A percentile compares a stretch with the other conserved stretches of the same genome.
Evolutionary conservation across 2,888 invertebrate genomes (phyloP).

Genomic region (Amblyjoppa fuscipennis): DNA sequence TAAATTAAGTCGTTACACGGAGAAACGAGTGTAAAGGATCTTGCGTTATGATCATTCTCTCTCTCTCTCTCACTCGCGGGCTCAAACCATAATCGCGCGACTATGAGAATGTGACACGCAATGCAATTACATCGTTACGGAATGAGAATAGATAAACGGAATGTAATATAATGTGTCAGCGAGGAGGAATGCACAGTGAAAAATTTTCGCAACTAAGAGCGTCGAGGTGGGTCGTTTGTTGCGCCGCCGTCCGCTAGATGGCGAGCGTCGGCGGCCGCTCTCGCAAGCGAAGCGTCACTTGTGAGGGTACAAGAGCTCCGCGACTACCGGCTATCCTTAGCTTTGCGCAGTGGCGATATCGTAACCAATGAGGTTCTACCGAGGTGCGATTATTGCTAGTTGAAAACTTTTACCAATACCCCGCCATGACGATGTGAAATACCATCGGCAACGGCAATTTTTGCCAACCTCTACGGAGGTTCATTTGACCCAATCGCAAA

Average conservation of each 20-base stretch:
- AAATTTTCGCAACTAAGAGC: neutral
- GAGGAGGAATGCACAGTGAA: neutral
- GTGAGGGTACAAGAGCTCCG: neutral
- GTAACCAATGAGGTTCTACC: conserved; percentile 95
- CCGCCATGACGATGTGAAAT: conserved; percentile 95
- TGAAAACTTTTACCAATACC: conserved; percentile 97
- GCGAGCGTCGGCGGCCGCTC: conserved; percentile 23
- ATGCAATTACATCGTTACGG: conserved; percentile 44
- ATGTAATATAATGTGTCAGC: neutral
- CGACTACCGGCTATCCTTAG: conserved; percentile 80
- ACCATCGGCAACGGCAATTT: conserved; percentile 95
- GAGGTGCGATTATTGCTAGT: conserved; percentile 96
- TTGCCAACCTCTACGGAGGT: conserved; percentile 88
- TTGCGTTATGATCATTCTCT: conserved; percentile 26
- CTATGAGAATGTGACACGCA: conserved; percentile 16
- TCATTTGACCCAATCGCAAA: conserved; percentile 86
- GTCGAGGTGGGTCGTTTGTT: neutral
- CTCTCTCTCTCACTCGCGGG: neutral
- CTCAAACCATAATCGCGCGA: neutral
- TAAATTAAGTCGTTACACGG: conserved; percentile 60
- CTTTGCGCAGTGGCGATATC: conserved; percentile 97
- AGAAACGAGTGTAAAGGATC: conserved; percentile 39
- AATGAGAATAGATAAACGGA: conserved; percentile 22
- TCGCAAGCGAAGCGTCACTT: neutral
- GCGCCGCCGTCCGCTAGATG: conserved; percentile 14